Conservation (phyloP, 1,140 invertebrate genomes). For the Halyomorpha halys region DNA sequence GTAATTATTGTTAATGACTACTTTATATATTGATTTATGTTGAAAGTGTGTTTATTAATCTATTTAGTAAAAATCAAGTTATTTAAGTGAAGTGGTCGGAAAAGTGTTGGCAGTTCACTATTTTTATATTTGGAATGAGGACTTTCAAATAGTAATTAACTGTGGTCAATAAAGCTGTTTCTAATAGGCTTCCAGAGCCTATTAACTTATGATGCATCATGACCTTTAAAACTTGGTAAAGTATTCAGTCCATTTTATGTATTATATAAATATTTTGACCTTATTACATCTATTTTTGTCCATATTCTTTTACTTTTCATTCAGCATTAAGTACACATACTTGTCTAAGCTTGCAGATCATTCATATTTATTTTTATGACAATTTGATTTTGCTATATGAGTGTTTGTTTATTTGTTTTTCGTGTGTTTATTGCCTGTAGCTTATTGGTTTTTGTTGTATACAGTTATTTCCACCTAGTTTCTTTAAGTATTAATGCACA, state of each 20-base stretch:
- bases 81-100: constrained; percentile 4
- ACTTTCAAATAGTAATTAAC: constrained; percentile 31
- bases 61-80: background rate
- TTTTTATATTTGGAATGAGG: constrained; percentile 4
- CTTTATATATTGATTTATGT: constrained; percentile 1
- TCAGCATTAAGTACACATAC: too few relatives aligned
- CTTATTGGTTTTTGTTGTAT: too few relatives aligned
- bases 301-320: constrained; percentile 3
- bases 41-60: background rate
- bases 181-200: constrained; percentile 22
- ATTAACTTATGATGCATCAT: background rate
- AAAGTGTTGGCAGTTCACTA: background rate
- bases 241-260: background rate
- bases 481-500: too few relatives aligned
- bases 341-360: too few relatives aligned
- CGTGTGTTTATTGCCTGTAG: too few relatives aligned
- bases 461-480: too few relatives aligned
- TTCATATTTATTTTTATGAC: too few relatives aligned
- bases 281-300: constrained; percentile 11
- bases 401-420: too few relatives aligned
- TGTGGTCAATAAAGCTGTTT: constrained; percentile 32
- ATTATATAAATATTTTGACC: constrained; percentile 12
- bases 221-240: background rate
- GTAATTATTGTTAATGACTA: constrained; percentile 30
- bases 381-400: too few relatives aligned